Percentiles rank a stretch among this genome's conserved stretches.
Conservation (phyloP, 1,140 invertebrate species). For the Drepana arcuata region DNA sequence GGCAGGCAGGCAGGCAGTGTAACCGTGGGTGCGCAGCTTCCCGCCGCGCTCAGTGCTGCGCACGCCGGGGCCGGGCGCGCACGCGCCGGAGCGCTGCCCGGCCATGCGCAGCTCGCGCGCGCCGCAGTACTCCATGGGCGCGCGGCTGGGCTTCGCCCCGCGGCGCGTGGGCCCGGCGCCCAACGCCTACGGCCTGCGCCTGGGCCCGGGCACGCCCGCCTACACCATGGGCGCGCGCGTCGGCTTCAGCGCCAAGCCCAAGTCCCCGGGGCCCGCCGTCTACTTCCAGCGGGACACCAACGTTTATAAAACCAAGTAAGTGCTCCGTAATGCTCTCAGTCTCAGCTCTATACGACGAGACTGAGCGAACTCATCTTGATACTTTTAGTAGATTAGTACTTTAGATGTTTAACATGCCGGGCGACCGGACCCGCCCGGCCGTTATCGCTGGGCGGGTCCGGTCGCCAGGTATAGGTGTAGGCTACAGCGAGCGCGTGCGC, state of each 20-base stretch:
- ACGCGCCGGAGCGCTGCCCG: slow-evolving; percentile 65
- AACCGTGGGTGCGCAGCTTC: background rate
- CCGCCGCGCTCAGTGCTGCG: slow-evolving; percentile 19
- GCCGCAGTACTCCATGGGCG: slow-evolving; percentile 72
- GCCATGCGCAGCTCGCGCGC: slow-evolving; percentile 62
- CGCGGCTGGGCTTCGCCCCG: slow-evolving; percentile 49
- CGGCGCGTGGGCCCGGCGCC: slow-evolving; percentile 72
- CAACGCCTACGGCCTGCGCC: slow-evolving; percentile 72
- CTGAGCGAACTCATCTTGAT: too few relatives aligned
- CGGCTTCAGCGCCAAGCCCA: slow-evolving; percentile 26
- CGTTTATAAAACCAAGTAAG: slow-evolving; percentile 43
- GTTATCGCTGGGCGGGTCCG: too few relatives aligned
- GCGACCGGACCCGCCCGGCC: too few relatives aligned
- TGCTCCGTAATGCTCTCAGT: too few relatives aligned
- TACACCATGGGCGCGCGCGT: slow-evolving; percentile 55
- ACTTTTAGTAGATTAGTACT: too few relatives aligned
- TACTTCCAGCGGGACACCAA: slow-evolving; percentile 63
- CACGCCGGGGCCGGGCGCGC: slow-evolving; percentile 73
- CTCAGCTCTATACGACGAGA: too few relatives aligned
- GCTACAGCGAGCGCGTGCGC: too few relatives aligned
- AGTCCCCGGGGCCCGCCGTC: slow-evolving; percentile 74
- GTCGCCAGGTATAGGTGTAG: too few relatives aligned
- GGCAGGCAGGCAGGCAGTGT: background rate
- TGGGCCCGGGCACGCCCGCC: slow-evolving; percentile 32
- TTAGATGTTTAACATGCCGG: too few relatives aligned